Evolutionary conservation across 2,888 invertebrate genomes (phyloP).

Genomic region (Frankliniella intonsa): DNA sequence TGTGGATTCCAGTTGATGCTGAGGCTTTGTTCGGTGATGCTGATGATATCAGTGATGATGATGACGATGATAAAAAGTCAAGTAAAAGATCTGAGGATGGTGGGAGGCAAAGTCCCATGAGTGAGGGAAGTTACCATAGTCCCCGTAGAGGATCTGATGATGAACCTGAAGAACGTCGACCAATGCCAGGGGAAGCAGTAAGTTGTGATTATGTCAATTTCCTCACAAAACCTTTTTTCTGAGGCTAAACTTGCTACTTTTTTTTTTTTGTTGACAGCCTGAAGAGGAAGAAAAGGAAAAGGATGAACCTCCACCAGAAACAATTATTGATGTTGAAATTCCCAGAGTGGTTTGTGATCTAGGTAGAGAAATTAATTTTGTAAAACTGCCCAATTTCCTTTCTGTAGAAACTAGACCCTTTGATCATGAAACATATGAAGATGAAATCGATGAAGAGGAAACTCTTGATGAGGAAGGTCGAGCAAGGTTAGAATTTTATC

Average conservation of each 20-base stretch:
- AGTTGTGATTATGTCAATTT: slow-evolving; percentile 35
- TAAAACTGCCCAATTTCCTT: slow-evolving; percentile 96
- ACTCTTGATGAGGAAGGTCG: slow-evolving; percentile 96
- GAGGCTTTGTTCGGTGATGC: slow-evolving; percentile 90
- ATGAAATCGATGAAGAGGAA: slow-evolving; percentile 98
- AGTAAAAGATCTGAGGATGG: slow-evolving; percentile 32
- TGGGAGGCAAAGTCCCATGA: slow-evolving; percentile 25
- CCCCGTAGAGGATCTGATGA: slow-evolving; percentile 45
- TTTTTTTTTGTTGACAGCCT: not conserved
- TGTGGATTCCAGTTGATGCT: slow-evolving; percentile 49
- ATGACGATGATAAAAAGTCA: slow-evolving; percentile 44
- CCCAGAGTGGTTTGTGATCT: slow-evolving; percentile 91
- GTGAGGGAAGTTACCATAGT: not conserved
- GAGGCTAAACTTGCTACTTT: not conserved
- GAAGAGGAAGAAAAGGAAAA: slow-evolving; percentile 64
- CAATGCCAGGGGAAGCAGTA: slow-evolving; percentile 41
- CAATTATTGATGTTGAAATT: slow-evolving; percentile 93
- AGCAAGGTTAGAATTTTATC: slow-evolving; percentile 55
- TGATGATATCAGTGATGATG: slow-evolving; percentile 85
- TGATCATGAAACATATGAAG: slow-evolving; percentile 91
- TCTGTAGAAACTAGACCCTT: slow-evolving; percentile 97
- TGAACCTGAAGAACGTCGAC: slow-evolving; percentile 49
- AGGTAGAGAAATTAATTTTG: slow-evolving; percentile 89
- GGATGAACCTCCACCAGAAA: slow-evolving; percentile 83
- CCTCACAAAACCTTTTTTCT: not conserved